Evolutionary conservation across 2,797 vertebrate species (phyloP).

Genomic region (Cyprinella venusta): DNA sequence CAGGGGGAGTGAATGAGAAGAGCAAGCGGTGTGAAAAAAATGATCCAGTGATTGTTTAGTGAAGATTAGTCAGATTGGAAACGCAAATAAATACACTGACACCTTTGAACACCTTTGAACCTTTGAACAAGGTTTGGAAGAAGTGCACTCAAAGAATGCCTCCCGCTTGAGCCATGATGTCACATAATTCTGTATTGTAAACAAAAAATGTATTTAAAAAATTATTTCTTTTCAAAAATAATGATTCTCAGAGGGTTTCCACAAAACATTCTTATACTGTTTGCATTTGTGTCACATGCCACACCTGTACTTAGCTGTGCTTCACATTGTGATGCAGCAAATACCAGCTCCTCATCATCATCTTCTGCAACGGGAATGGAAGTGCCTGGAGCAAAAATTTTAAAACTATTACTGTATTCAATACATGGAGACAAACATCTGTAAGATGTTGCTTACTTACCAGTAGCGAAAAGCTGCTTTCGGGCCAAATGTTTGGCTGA

Average conservation of each 20-base stretch:
- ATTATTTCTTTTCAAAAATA: not conserved
- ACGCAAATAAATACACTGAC: too few relatives aligned
- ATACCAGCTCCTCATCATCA: too few relatives aligned
- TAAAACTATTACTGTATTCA: too few relatives aligned
- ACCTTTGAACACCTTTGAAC: not conserved
- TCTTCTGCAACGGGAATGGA: too few relatives aligned
- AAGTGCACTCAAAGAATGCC: constrained; percentile 9
- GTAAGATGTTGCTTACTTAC: constrained; percentile 4
- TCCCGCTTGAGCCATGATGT: not conserved
- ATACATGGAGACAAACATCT: not conserved
- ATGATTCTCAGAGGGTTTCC: not conserved
- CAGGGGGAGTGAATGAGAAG: too few relatives aligned
- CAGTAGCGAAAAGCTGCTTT: not conserved
- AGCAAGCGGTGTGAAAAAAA: too few relatives aligned
- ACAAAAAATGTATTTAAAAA: not conserved
- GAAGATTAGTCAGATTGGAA: not conserved
- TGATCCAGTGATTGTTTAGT: too few relatives aligned
- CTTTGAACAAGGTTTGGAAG: constrained; percentile 2
- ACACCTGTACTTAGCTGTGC: constrained; percentile 10
- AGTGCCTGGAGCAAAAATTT: too few relatives aligned
- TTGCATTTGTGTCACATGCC: not conserved
- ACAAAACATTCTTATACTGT: not conserved
- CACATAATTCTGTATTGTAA: not conserved
- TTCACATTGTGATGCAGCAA: too few relatives aligned
- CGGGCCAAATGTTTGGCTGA: not conserved